Conservation (phyloP, 2,113 vertebrate species). For the Heterocephalus glaber region DNA sequence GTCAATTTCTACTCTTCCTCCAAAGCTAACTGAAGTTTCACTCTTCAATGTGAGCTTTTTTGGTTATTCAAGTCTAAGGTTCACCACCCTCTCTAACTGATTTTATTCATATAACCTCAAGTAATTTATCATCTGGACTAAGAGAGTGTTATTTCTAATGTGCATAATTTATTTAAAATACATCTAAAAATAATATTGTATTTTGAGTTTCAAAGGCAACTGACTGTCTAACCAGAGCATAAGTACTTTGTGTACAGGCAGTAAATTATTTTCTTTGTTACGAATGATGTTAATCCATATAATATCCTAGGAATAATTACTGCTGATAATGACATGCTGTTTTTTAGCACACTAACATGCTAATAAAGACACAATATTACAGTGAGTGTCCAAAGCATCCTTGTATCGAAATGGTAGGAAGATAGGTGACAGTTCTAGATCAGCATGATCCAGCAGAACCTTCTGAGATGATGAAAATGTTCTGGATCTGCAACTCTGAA, state of each 20-base stretch:
- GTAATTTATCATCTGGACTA: not conserved
- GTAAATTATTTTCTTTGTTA: not conserved
- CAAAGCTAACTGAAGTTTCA: not conserved
- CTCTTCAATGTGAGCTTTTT: not conserved
- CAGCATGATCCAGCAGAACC: not conserved
- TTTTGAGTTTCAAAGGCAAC: not conserved
- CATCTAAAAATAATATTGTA: not conserved
- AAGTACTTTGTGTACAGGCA: not conserved
- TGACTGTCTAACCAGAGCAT: not conserved
- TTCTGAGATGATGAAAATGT: not conserved
- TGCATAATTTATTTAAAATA: slow-evolving; percentile 16
- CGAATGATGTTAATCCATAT: not conserved
- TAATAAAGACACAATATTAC: not conserved
- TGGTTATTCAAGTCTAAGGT: not conserved
- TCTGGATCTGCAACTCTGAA: not conserved
- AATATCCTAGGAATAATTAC: not conserved
- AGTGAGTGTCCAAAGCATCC: not conserved
- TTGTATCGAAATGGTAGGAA: not conserved
- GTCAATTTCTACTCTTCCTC: not conserved
- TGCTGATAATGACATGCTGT: not conserved
- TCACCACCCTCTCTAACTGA: not conserved
- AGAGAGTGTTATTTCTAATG: not conserved
- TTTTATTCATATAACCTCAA: not conserved
- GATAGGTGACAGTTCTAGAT: not conserved
- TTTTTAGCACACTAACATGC: not conserved